Percentiles rank a stretch among this genome's conserved stretches.
phyloP scores from a whole-genome alignment of 2,797 vertebrate species.

The Gobionotothen gibberifrons region DNA sequence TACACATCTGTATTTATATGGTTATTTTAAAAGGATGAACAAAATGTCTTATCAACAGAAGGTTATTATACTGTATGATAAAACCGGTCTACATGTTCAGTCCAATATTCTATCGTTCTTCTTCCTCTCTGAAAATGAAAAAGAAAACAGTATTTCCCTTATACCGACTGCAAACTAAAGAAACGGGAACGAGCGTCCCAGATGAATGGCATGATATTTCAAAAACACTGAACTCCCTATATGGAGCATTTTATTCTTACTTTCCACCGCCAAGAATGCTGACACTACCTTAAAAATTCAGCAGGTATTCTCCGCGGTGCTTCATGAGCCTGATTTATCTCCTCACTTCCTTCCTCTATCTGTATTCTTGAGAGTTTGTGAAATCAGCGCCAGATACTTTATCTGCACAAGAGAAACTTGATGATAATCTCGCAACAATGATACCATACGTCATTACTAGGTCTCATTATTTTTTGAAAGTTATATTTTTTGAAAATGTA shows the following conservation, averaged over 20 bases:
- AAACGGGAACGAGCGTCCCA: conserved; percentile 19
- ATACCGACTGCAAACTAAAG: not conserved
- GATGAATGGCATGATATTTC: conserved; percentile 47
- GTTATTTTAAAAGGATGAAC: too few relatives aligned
- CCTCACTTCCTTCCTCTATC: conserved; percentile 30
- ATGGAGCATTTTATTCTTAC: conserved; percentile 40
- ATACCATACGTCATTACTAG: not conserved
- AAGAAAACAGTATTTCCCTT: conserved; percentile 10
- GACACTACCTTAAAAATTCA: conserved; percentile 49
- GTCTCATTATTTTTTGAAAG: not conserved
- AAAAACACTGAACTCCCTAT: conserved; percentile 32
- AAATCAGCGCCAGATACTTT: conserved; percentile 19
- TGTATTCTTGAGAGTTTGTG: conserved; percentile 15
- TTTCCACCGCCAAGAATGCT: conserved; percentile 50
- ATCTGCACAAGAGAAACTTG: not conserved
- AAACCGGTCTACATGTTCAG: not conserved
- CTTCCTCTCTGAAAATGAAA: not conserved
- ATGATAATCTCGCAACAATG: not conserved
- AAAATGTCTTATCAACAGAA: not conserved
- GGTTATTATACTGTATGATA: not conserved
- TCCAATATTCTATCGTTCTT: not conserved
- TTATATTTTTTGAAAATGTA: not conserved
- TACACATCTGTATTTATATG: too few relatives aligned
- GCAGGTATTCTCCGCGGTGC: conserved; percentile 37
- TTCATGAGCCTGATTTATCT: conserved; percentile 56